A percentile compares a stretch with the other conserved stretches of the same genome.
Conservation (phyloP, 2,113 vertebrate species). For the Pelmatolapia mariae region DNA sequence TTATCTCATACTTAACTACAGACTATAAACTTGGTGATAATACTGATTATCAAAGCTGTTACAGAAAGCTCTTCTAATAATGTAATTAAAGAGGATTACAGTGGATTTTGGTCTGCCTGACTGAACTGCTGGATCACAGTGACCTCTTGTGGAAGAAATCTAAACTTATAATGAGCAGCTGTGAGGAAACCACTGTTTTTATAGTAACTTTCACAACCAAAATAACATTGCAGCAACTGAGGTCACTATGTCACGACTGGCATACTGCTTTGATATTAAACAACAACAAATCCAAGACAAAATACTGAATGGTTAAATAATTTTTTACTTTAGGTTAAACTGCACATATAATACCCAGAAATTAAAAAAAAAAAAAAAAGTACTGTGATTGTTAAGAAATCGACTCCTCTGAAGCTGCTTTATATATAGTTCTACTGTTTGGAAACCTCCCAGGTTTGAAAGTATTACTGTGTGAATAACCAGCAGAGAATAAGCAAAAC, state of each 20-base stretch:
- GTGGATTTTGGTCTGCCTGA: not conserved
- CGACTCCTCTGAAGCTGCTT: not conserved
- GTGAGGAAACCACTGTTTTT: not conserved
- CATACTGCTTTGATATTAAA: not conserved
- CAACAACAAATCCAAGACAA: not conserved
- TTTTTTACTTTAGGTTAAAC: not conserved
- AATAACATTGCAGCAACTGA: not conserved
- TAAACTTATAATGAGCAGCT: not conserved
- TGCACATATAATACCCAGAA: not conserved
- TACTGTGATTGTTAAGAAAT: not conserved
- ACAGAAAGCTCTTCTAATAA: not conserved
- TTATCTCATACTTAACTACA: not conserved
- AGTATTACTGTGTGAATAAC: not conserved
- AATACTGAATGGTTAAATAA: not conserved
- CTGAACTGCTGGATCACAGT: conserved; percentile 22
- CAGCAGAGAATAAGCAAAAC: not conserved
- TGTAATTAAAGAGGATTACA: not conserved
- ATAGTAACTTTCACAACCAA: not conserved
- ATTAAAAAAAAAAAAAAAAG: fast-evolving
- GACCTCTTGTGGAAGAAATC: conserved; percentile 56
- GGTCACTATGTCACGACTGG: not conserved
- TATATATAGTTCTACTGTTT: not conserved
- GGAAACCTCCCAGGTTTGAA: not conserved
- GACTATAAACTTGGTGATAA: not conserved
- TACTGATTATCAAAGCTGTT: not conserved